Conservation (phyloP, 2,888 invertebrate species). For the Drosophila neonasuta region DNA sequence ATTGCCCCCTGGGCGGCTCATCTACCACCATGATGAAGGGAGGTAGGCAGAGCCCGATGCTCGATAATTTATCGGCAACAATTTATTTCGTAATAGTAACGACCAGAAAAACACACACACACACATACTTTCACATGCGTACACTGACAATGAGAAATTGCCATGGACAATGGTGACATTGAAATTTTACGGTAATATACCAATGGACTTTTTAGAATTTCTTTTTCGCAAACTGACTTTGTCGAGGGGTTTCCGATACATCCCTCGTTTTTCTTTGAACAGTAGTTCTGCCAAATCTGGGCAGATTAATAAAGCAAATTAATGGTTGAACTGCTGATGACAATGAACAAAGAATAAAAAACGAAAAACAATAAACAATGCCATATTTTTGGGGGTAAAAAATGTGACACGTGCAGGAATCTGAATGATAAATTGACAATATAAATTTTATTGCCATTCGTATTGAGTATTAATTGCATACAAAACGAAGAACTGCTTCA, state of each 20-base stretch:
- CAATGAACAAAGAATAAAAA: constrained; percentile 29
- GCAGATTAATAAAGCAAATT: constrained; percentile 72
- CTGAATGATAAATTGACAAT: constrained; percentile 65
- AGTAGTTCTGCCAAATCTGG: constrained; percentile 36
- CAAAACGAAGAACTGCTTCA: constrained; percentile 17
- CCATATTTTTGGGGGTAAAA: constrained; percentile 37
- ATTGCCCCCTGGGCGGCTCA: constrained; percentile 42
- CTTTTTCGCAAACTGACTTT: constrained; percentile 32
- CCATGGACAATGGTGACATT: constrained; percentile 71
- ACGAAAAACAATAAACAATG: constrained; percentile 34
- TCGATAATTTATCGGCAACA: constrained; percentile 80
- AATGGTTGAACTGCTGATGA: constrained; percentile 60
- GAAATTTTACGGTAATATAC: constrained; percentile 74
- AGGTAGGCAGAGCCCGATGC: constrained; percentile 46
- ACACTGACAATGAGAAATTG: constrained; percentile 48
- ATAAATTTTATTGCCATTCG: constrained; percentile 65
- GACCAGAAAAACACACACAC: constrained; percentile 41
- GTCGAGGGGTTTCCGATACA: not conserved
- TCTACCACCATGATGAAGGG: constrained; percentile 18
- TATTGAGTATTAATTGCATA: constrained; percentile 69
- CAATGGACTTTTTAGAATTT: constrained; percentile 38
- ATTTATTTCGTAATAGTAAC: constrained; percentile 79
- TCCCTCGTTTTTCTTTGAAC: constrained; percentile 1
- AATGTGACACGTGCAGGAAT: constrained; percentile 69
- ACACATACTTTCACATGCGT: constrained; percentile 2